Evolutionary conservation across 2,113 vertebrate species (phyloP), one percentile per base, ranked within the genome.

Genomic region (Daubentonia madagascariensis): DNA sequence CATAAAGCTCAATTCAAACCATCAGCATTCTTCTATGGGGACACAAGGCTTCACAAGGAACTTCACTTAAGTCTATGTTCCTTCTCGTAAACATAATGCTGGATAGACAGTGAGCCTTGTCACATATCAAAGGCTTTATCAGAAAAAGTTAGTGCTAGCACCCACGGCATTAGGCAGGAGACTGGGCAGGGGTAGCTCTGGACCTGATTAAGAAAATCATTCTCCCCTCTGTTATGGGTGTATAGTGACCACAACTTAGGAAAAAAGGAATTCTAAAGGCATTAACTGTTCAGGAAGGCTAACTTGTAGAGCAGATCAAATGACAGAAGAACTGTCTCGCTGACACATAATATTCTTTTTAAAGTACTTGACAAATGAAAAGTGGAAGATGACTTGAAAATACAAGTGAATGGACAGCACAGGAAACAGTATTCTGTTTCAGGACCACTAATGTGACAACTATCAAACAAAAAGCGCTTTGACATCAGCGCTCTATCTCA

Each of bases 131-230:
- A 97, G 85, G 25, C 87, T 84, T 85, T 72, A 94, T 37, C 57
- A 96, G 97, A 95, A 96, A 98, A 97, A 22, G n/a, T 43, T 72
- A 89, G 78, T 48, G 81, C 54, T 81, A 93, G 95, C 95, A 97
- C 75, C 65, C 70, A 85, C 72, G 37, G 57, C 57, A 73, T 78
- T 37, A 79, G 25, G 50, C 72, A 97, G 63, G 97, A 98, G 79
- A 2, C 85, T 80, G 91, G 0, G 30, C 12, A 3, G 61, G 72
- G 52, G 32, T n/a, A 89, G 67, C 81, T 96, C 3, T 45, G 84
- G 70, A 22, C 90, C 10, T 83, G 84, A 59, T n/a, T 57, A 89
- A 72, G 30, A 94, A 96, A 65, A 22, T 48, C 57, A 57, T 43
- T 89, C n/a, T 11, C 25, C 8, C 35, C 16, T 59, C 59, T 8